These are phyloP conservation scores for Macaria notata DNA, from an alignment of 2,888 invertebrate species.

Conservation along the genomic window DNA sequence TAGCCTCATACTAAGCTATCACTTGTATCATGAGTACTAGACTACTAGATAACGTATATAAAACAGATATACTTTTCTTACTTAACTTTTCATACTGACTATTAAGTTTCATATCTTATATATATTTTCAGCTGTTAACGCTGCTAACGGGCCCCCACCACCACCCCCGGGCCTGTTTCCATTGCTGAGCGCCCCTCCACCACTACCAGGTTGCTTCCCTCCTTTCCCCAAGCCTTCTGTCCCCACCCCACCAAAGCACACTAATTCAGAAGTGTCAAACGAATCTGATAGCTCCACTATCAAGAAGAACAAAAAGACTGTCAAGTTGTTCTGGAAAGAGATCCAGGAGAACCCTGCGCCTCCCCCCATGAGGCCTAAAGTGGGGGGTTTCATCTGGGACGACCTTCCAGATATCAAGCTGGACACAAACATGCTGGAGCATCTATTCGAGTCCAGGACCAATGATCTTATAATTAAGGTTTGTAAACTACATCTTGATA, in stretches of 20 bases:
- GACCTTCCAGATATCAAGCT: conserved; percentile 91
- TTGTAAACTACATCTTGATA: conserved; percentile 3
- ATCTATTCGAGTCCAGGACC: conserved; percentile 97
- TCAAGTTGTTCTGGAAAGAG: conserved; percentile 99
- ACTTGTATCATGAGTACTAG: too few relatives aligned
- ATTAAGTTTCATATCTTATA: too few relatives aligned
- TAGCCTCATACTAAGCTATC: too few relatives aligned
- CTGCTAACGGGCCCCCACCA: conserved; percentile 88
- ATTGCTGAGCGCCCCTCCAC: conserved; percentile 66
- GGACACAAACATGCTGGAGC: conserved; percentile 96
- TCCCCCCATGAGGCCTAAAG: conserved; percentile 77
- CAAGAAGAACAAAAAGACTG: conserved; percentile 96
- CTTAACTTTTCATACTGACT: too few relatives aligned
- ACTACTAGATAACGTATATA: too few relatives aligned
- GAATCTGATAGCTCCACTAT: conserved; percentile 78
- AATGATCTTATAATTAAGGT: conserved; percentile 97
- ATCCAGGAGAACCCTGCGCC: conserved; percentile 89
- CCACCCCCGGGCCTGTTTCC: conserved; percentile 88
- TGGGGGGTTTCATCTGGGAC: conserved; percentile 94
- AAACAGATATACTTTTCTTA: too few relatives aligned
- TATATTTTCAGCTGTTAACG: conserved; percentile 68
- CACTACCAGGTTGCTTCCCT: conserved; percentile 75
- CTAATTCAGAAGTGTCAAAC: conserved; percentile 60
- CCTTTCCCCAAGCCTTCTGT: conserved; percentile 67
- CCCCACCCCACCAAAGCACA: conserved; percentile 65